Conservation (phyloP, 2,113 vertebrate genomes). For the Tachuris rubrigastra region DNA sequence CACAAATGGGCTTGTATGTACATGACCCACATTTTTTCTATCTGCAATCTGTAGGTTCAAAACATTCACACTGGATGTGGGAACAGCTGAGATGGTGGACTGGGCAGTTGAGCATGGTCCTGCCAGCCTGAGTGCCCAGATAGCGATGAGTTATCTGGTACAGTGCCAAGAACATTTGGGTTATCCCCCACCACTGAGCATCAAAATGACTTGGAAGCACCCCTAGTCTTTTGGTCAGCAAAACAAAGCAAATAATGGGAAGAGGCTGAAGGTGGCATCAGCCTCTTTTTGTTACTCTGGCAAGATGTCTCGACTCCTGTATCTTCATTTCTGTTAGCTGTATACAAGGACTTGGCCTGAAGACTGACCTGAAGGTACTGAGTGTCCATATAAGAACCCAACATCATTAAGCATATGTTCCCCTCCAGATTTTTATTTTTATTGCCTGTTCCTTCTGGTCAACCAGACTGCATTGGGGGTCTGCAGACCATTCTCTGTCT, state of each 20-base stretch:
- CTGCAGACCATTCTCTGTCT: fast-evolving
- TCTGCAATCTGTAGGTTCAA: neutral
- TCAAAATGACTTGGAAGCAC: neutral
- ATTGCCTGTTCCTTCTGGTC: neutral
- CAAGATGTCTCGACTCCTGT: neutral
- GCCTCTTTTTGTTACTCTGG: neutral
- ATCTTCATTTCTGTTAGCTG: neutral
- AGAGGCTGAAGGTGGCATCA: neutral
- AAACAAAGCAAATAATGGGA: neutral
- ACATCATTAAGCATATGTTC: neutral
- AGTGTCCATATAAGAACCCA: neutral
- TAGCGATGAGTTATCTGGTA: fast-evolving
- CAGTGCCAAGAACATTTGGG: neutral
- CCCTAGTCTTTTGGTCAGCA: neutral
- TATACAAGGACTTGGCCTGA: neutral
- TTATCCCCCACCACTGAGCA: neutral
- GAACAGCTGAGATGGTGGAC: neutral
- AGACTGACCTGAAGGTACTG: neutral
- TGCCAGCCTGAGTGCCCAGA: neutral
- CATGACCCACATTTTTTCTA: neutral
- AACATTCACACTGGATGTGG: neutral
- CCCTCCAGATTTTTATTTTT: neutral
- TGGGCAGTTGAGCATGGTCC: neutral
- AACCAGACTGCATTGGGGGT: neutral
- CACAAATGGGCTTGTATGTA: neutral